Evolutionary conservation across 2,113 vertebrate species (phyloP).

Genomic region (Himantopus leucocephalus): DNA sequence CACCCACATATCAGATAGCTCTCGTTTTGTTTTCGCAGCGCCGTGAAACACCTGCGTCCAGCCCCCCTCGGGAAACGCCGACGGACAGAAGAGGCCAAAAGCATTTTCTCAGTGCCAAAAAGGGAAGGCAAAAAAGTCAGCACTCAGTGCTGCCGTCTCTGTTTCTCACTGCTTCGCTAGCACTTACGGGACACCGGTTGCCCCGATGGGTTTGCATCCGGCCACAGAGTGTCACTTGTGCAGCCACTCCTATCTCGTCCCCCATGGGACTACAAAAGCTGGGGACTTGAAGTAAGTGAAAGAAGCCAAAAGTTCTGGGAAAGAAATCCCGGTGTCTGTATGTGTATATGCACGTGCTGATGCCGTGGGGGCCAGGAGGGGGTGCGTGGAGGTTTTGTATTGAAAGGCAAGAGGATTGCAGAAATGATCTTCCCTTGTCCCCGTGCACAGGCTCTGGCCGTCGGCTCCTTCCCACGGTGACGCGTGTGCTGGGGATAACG

Average conservation of each 20-base stretch:
- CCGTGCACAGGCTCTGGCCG: background rate
- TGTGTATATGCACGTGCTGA: fast-evolving
- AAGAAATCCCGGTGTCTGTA: background rate
- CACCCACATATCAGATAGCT: fast-evolving
- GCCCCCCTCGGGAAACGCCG: fast-evolving
- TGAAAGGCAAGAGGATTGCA: background rate
- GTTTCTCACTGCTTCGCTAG: background rate
- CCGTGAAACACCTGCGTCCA: background rate
- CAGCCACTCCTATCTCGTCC: background rate
- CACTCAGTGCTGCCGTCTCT: fast-evolving
- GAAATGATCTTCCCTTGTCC: background rate
- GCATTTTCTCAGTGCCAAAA: background rate
- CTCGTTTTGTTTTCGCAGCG: fast-evolving
- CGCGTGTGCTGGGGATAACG: fast-evolving
- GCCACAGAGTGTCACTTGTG: fast-evolving
- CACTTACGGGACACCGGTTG: fast-evolving
- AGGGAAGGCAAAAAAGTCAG: background rate
- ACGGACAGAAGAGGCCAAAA: background rate
- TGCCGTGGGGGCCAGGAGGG: no score
- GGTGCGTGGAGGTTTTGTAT: background rate
- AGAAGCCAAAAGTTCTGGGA: background rate
- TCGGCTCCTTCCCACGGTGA: background rate
- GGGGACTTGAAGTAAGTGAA: background rate
- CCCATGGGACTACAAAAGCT: background rate
- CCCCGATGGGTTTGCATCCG: fast-evolving